Base-by-base conservation (phyloP, 1,140 invertebrate genomes). In the Penaeus vannamei region DNA sequence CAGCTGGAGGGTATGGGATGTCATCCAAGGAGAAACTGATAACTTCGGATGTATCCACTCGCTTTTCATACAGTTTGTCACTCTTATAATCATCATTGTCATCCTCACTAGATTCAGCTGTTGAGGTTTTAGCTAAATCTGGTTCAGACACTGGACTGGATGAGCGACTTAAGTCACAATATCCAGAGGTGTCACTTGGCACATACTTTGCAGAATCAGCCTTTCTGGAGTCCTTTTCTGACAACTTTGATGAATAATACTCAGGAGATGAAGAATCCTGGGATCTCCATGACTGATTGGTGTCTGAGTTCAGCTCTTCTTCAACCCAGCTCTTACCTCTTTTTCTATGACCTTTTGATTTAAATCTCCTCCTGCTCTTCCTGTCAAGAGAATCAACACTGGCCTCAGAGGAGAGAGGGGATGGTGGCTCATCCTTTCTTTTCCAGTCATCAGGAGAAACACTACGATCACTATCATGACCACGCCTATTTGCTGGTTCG, bases 181-280 rank as follows among this genome's bases (percentile, higher is more conserved):
- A 90, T 26, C 88, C 88, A 36, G 88, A 90, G 23, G 88, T 85
- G 19, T 90, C 83, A 72, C 88, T 90, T 42, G 79, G 69, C 12
- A 62, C 36, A 32, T 53, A 60, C 26, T n/a, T 76, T 77, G 53
- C 46, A 20, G 46, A 46, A 46, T 26, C 19, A 23, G 83, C 3
- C 29, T 46, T 20, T 53, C 32, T 59, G 66, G 8, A n/a, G 10
- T 36, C 60, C 22, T 82, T 26, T 5, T 81, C 79, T n/a, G 26
- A 26, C 53, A 26, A 23, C 36, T 81, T 66, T 42, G 82, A n/a
- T 83, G 81, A 36, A 32, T 36, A 42, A 22, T 66, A 84, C n/a
- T 84, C 32, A 32, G 32, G 32, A 46, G 60, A 26, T 46, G 60
- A 81, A 4, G 79, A 87, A 23, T 87, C 69, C 14, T 53, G 72